Evolutionary conservation across 2,888 invertebrate genomes (phyloP).

Genomic region (Apodemia duryi): DNA sequence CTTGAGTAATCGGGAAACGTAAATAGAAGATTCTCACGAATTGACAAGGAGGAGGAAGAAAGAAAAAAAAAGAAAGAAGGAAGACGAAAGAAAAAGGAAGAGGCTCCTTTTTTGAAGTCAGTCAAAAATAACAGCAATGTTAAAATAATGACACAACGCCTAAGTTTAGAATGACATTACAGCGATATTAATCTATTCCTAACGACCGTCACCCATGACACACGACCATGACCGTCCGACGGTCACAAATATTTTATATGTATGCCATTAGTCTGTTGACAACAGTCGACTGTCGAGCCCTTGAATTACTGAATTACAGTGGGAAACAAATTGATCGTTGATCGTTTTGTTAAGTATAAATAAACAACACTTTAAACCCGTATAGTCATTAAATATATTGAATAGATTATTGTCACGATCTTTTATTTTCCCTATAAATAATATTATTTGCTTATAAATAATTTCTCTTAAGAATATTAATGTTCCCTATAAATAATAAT

Average conservation of each 20-base stretch:
- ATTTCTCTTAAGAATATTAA: too few relatives aligned
- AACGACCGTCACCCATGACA: constrained; percentile 5
- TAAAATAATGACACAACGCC: background rate
- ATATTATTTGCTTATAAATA: too few relatives aligned
- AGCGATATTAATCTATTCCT: constrained; percentile 7
- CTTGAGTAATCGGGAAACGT: too few relatives aligned
- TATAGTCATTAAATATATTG: background rate
- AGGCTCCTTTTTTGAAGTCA: too few relatives aligned
- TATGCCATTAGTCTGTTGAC: constrained; percentile 10
- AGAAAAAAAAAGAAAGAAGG: too few relatives aligned
- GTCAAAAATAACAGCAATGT: background rate
- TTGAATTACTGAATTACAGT: background rate
- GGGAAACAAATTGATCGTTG: background rate
- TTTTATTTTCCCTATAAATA: too few relatives aligned
- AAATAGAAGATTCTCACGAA: too few relatives aligned
- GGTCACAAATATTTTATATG: constrained; percentile 13
- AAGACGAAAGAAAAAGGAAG: too few relatives aligned
- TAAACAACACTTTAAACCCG: background rate
- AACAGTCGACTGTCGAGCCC: background rate
- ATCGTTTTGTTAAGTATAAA: constrained; percentile 8
- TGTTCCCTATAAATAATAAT: too few relatives aligned
- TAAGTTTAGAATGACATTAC: background rate
- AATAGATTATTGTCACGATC: too few relatives aligned
- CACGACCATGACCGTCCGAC: constrained; percentile 11
- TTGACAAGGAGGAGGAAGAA: too few relatives aligned